phyloP scores from a whole-genome alignment of 2,797 vertebrate species.

The Molossus molossus region DNA sequence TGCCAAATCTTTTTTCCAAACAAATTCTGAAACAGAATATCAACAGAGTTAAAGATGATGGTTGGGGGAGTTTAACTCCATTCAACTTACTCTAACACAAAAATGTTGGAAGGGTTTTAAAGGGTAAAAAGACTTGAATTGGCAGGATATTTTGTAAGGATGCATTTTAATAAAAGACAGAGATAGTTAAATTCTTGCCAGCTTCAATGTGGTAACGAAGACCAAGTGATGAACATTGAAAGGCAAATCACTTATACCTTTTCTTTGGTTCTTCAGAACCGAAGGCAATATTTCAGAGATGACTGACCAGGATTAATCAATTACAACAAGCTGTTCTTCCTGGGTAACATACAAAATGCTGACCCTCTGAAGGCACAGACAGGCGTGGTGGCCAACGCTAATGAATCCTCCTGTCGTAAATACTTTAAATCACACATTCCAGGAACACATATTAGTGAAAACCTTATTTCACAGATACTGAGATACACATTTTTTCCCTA shows the following conservation, averaged over 20 bases:
- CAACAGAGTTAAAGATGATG: background rate
- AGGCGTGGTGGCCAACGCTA: background rate
- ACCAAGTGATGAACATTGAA: background rate
- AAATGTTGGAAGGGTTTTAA: slow-evolving; percentile 13
- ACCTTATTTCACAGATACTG: background rate
- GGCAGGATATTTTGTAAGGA: background rate
- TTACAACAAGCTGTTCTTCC: background rate
- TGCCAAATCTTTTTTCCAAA: background rate
- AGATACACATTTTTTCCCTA: slow-evolving; percentile 4
- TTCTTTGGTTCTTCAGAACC: slow-evolving; percentile 28
- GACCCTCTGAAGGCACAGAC: background rate
- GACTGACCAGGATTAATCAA: background rate
- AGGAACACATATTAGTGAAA: background rate
- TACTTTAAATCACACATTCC: slow-evolving; percentile 30
- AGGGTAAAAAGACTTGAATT: slow-evolving; percentile 8
- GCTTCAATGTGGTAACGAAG: background rate
- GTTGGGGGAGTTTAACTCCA: background rate
- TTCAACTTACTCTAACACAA: background rate
- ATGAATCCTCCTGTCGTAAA: background rate
- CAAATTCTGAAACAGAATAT: background rate
- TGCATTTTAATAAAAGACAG: background rate
- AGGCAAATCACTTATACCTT: background rate
- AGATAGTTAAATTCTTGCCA: background rate
- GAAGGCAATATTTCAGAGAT: background rate
- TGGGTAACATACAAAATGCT: background rate